Evolutionary conservation across 2,113 vertebrate genomes (phyloP), one percentile per base, ranked within the genome.

Genomic region (Orientallactaga bullata): DNA sequence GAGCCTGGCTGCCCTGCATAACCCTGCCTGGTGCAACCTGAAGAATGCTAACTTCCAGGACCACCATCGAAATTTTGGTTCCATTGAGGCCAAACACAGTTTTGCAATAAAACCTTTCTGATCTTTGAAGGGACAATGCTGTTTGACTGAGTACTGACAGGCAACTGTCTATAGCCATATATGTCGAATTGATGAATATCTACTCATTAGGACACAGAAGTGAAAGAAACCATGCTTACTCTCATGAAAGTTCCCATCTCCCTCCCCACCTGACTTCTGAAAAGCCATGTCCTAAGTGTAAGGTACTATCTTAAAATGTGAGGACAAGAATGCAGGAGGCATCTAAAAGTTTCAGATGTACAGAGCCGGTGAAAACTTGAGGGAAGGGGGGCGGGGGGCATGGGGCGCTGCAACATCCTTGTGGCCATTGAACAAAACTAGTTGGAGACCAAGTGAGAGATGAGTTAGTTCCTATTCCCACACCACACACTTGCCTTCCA

Each of bases 31-130:
- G 42, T 79, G 51, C 58, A 71, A 92, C 13, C 3, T 65, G 92
- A 79, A 93, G 69, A 82, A 87, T 73, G 66, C 68, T 78, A 55
- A 81, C 32, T 76, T 86, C 39, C 51, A 73, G 58, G 15, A 76
- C 47, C 55, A 95, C 58, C 85, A 69, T 76, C 23, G 58, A 82
- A 79, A 35, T 77, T 92, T 85, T 83, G 90, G 60, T 77, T 80
- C 13, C 58, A 58, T 69, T 83, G 80, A 94, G 79, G 30, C 16
- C 83, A 88, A 76, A 92, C 6, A 69, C 61, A 74, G 7, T 84
- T n/a, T n/a, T 78, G 81, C 90, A 74, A 61, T 80, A 63, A 68
- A 78, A 55, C 3, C 77, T 39, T 51, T 74, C 15, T 73, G n/a
- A 77, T 13, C 91, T 69, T 90, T 24, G 6, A 79, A 68, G 24